These are phyloP conservation scores for Malthinus flaveolus DNA, from an alignment of 2,888 invertebrate species.

Conservation along the genomic window DNA sequence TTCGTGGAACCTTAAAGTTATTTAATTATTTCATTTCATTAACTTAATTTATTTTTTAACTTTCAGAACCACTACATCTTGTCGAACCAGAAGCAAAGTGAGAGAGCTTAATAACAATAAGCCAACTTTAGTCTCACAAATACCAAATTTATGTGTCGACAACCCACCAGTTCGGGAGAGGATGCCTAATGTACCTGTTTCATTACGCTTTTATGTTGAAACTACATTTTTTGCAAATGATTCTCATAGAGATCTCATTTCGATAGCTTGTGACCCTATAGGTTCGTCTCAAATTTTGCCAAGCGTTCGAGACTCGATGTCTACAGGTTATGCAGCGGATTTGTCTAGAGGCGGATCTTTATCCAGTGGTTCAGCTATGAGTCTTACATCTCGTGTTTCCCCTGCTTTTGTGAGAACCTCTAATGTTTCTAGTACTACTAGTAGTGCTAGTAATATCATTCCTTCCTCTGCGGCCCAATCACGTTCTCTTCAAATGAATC, in stretches of 20 bases:
- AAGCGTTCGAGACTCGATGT: not conserved
- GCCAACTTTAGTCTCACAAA: too few species aligned
- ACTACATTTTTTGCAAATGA: not conserved
- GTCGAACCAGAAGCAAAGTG: too few species aligned
- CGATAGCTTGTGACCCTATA: not conserved
- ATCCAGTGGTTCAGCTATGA: conserved; percentile 6
- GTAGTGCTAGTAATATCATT: conserved; percentile 16
- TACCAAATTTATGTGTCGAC: too few species aligned
- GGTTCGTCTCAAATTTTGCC: not conserved
- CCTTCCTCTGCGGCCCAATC: conserved; percentile 26
- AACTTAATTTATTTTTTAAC: too few species aligned
- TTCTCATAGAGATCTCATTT: not conserved
- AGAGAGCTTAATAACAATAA: too few species aligned
- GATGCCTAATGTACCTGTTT: too few species aligned
- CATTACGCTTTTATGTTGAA: not conserved
- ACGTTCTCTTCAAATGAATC: conserved; percentile 4
- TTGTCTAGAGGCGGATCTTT: conserved; percentile 28
- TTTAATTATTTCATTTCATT: too few species aligned
- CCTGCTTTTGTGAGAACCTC: conserved; percentile 20
- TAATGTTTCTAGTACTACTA: conserved; percentile 13
- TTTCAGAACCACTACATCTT: too few species aligned
- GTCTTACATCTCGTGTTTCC: conserved; percentile 16
- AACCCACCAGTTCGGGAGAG: too few species aligned
- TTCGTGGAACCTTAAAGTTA: too few species aligned
- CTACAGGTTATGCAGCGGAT: conserved; percentile 25